Conservation (phyloP, 2,113 vertebrate genomes). For the Chunga burmeisteri region DNA sequence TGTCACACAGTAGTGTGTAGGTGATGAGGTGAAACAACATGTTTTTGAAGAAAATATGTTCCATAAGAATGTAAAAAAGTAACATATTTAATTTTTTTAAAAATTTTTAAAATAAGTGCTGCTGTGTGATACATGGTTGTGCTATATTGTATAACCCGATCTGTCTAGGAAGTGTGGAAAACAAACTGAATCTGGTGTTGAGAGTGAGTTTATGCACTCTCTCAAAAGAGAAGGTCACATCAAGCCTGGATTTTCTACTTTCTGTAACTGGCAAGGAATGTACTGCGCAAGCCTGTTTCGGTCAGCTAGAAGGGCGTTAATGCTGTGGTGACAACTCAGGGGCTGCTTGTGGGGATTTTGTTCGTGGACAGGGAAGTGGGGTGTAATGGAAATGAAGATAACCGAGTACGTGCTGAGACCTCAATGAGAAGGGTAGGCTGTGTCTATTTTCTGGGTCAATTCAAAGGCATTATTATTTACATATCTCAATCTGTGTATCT, state of each 20-base stretch:
- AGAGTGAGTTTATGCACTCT: neutral
- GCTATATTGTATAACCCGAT: neutral
- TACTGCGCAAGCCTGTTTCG: neutral
- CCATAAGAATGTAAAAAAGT: neutral
- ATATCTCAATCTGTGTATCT: neutral
- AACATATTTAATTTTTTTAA: too few relatives aligned
- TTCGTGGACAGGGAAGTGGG: neutral
- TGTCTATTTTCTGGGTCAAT: neutral
- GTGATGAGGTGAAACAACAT: neutral
- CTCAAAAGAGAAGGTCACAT: neutral
- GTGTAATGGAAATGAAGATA: neutral
- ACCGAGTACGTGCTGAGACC: neutral
- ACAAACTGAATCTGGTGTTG: neutral
- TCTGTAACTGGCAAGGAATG: neutral
- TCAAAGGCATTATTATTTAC: neutral
- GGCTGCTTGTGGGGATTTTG: neutral
- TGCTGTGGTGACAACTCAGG: neutral
- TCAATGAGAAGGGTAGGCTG: neutral
- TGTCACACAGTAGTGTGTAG: neutral
- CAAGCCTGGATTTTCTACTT: neutral
- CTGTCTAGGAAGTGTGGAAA: neutral
- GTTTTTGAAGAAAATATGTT: neutral
- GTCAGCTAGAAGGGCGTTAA: neutral
- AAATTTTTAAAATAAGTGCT: neutral
- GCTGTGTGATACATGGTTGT: neutral